Conservation (phyloP, 2,113 vertebrate species). For the Chlamydotis undulata region DNA sequence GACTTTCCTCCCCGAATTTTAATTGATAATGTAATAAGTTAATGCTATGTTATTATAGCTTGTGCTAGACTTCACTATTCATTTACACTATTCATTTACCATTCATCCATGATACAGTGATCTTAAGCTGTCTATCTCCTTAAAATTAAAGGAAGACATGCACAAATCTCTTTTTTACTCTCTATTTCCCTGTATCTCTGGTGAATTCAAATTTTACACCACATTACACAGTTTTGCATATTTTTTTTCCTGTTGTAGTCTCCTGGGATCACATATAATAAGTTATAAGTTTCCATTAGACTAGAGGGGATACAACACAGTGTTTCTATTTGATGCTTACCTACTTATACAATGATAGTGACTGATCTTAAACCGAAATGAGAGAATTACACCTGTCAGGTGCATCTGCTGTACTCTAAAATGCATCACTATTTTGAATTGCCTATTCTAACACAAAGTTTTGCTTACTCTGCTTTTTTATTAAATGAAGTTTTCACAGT, state of each 20-base stretch:
- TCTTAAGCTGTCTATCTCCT: background rate
- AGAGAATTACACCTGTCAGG: no score
- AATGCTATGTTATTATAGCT: background rate
- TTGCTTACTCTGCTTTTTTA: background rate
- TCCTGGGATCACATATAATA: background rate
- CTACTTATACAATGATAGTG: background rate
- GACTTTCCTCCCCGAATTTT: background rate
- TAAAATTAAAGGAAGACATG: background rate
- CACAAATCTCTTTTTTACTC: background rate
- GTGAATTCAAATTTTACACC: slow-evolving; percentile 19
- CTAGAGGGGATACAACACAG: background rate
- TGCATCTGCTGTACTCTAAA: background rate
- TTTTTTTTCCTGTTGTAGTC: background rate
- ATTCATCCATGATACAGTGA: background rate
- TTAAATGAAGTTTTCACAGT: background rate
- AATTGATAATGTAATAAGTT: background rate
- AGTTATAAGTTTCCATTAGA: background rate
- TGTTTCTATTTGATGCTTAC: background rate
- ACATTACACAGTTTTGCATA: background rate
- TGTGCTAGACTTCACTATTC: background rate
- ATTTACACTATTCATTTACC: background rate
- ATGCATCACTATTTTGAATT: background rate
- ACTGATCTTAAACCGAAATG: background rate
- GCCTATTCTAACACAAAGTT: background rate
- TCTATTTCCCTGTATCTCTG: background rate